Conservation (phyloP, 2,113 vertebrate species). For the Albula glossodonta region DNA sequence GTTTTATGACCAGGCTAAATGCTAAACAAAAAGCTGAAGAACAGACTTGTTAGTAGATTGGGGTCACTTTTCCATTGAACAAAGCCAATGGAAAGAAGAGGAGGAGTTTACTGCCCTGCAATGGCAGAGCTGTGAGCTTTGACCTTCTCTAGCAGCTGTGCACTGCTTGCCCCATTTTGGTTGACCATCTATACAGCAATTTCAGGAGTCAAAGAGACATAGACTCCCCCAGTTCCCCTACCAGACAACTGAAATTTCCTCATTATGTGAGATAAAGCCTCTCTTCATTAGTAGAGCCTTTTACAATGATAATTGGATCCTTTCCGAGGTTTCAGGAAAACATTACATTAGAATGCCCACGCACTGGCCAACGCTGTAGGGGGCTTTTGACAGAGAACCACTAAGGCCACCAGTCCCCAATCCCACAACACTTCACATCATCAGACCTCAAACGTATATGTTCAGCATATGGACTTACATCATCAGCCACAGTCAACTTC, state of each 20-base stretch:
- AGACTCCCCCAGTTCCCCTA: neutral
- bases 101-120: conserved; percentile 18
- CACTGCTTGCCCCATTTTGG: neutral
- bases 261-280: conserved; percentile 20
- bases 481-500: neutral
- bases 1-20: neutral
- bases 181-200: conserved; percentile 17
- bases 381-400: conserved; percentile 9
- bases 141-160: conserved; percentile 42
- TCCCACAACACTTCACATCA: conserved; percentile 28
- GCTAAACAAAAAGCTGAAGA: conserved; percentile 9
- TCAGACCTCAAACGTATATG: conserved; percentile 36
- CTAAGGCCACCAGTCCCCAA: neutral
- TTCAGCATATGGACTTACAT: neutral
- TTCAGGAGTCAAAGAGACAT: conserved; percentile 29
- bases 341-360: conserved; percentile 63
- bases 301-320: conserved; percentile 69
- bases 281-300: conserved; percentile 46
- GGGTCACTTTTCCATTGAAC: conserved; percentile 13
- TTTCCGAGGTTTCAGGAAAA: conserved; percentile 53
- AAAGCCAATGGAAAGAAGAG: conserved; percentile 16
- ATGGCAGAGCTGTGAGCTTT: conserved; percentile 36
- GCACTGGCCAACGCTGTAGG: conserved; percentile 26
- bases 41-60: neutral
- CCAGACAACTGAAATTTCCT: conserved; percentile 34